Conservation (phyloP, 2,797 vertebrate species). For the Sebastes matsubarae region DNA sequence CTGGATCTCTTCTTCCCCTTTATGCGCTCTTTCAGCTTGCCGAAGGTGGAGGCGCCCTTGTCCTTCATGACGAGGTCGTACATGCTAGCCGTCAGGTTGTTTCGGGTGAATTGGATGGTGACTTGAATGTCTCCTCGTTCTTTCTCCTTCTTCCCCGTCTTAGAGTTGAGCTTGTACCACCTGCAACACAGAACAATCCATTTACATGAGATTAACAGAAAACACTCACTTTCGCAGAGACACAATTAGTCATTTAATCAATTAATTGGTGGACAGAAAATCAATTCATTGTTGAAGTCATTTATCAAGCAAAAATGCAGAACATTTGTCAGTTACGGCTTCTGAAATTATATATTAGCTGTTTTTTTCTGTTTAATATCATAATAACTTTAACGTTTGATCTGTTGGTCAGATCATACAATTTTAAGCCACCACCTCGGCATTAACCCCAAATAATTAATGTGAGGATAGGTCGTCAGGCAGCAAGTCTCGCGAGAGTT, state of each 20-base stretch:
- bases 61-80: constrained; percentile 96
- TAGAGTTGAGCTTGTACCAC: constrained; percentile 96
- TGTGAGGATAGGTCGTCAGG: too few species aligned
- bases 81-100: constrained; percentile 97
- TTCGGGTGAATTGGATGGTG: constrained; percentile 90
- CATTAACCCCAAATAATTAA: too few species aligned
- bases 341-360: not conserved
- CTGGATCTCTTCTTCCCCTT: constrained; percentile 88
- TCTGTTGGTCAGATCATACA: not conserved
- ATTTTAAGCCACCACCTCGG: not conserved
- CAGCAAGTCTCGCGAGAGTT: too few species aligned
- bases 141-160: constrained; percentile 95
- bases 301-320: not conserved
- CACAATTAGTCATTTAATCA: not conserved
- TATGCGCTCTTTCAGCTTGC: constrained; percentile 93
- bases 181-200: constrained; percentile 68
- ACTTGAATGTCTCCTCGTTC: constrained; percentile 95
- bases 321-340: not conserved
- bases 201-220: not conserved
- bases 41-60: constrained; percentile 90
- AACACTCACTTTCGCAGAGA: not conserved
- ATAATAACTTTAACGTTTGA: not conserved
- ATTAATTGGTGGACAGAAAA: not conserved
- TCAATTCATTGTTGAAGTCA: not conserved
- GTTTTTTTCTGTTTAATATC: not conserved